These are phyloP conservation scores for Festucalex cinctus DNA, from an alignment of 2,113 vertebrate species.

Conservation along the genomic window DNA sequence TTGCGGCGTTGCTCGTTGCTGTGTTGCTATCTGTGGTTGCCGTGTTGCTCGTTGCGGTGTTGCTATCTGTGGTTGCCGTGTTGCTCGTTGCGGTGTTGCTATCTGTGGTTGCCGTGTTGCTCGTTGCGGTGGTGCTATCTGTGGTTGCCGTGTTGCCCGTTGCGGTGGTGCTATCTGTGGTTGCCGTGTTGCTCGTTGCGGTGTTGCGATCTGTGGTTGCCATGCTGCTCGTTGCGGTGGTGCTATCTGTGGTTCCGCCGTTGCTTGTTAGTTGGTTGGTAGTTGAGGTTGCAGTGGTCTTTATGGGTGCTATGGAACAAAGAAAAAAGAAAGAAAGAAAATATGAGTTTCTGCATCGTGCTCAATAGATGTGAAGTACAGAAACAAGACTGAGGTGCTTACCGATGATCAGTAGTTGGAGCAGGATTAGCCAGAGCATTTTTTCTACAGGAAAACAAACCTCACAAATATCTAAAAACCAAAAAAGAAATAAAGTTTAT, in stretches of 20 bases:
- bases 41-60: fast-evolving
- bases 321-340: neutral
- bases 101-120: fast-evolving
- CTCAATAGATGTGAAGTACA: neutral
- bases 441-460: neutral
- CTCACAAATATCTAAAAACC: constrained; percentile 12
- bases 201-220: neutral
- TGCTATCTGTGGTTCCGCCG: neutral
- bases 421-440: constrained; percentile 33
- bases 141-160: fast-evolving
- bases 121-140: fast-evolving
- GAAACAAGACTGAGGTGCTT: constrained; percentile 12
- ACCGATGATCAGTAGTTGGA: constrained; percentile 37
- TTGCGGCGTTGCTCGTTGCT: too few species aligned
- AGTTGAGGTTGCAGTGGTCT: neutral
- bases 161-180: fast-evolving
- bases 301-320: constrained; percentile 12
- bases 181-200: fast-evolving
- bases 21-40: neutral
- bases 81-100: fast-evolving
- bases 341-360: neutral
- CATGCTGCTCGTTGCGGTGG: too few species aligned
- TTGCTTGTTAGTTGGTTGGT: neutral
- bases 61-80: fast-evolving
- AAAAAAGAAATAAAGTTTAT: neutral